Percentiles rank a stretch among this genome's conserved stretches.
Evolutionary conservation across 1,140 invertebrate species (phyloP).

Genomic region (Andrena cerasifolii): DNA sequence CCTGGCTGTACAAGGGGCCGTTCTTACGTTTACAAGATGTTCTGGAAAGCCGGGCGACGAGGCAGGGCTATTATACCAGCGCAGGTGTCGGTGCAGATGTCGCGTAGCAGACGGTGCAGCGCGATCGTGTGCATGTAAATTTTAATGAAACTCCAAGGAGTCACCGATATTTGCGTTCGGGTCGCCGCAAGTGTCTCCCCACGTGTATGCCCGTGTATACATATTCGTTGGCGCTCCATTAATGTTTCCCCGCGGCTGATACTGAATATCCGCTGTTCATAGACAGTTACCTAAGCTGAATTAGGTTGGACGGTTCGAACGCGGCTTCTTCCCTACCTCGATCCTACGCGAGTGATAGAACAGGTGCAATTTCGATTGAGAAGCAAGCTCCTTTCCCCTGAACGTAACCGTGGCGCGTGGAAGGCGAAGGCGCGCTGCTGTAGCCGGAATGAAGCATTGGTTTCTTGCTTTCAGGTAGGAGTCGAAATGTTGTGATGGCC

Average conservation of each 20-base stretch:
- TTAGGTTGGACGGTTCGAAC: too few relatives aligned
- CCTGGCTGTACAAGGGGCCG: conserved; percentile 15
- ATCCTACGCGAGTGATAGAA: too few relatives aligned
- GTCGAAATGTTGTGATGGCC: conserved; percentile 77
- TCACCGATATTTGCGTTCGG: conserved; percentile 9
- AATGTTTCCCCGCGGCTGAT: neutral
- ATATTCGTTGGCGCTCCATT: neutral
- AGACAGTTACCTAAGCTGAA: neutral
- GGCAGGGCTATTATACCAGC: conserved; percentile 54
- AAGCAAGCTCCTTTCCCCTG: too few relatives aligned
- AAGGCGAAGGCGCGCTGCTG: too few relatives aligned
- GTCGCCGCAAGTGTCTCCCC: neutral
- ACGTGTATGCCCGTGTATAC: conserved; percentile 2
- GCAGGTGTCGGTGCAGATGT: conserved; percentile 75
- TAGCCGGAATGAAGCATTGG: too few relatives aligned
- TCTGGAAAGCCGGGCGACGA: conserved; percentile 47
- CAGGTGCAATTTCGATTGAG: too few relatives aligned
- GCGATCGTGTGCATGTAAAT: conserved; percentile 42
- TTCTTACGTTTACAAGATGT: conserved; percentile 58
- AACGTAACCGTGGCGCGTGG: too few relatives aligned
- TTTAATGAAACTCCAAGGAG: conserved; percentile 49
- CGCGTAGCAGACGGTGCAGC: conserved; percentile 55
- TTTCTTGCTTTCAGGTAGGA: conserved; percentile 60
- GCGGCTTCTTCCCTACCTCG: too few relatives aligned
- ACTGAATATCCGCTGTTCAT: too few relatives aligned